Evolutionary conservation across 2,797 vertebrate species (phyloP), one percentile per base, ranked within the genome.

Genomic region (Notolepis coatsorum): DNA sequence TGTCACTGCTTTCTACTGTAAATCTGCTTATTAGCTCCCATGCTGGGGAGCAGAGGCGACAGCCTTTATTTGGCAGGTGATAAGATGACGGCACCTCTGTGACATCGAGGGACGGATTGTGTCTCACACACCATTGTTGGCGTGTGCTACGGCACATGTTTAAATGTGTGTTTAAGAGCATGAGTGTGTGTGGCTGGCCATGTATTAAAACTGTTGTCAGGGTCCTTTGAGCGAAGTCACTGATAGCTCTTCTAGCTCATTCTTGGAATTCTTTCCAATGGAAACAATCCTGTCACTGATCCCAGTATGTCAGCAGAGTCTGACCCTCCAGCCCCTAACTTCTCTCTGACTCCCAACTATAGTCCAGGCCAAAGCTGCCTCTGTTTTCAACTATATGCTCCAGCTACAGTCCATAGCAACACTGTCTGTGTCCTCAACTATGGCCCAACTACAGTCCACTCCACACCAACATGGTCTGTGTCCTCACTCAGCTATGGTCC

Each of bases 221-320:
- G 83, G 74, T 86, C 68, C 77, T 84, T 49, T 69, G 68, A 86
- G 87, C 84, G 78, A 87, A 90, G 91, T 88, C 90, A 89, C 89
- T 90, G 89, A 92, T 92, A 92, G 88, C 90, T 90, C 90, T 92
- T 93, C 90, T 85, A 61, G 84, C 78, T 85, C 90, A 93, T 93
- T 94, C 91, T 82, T 86, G 68, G 86, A 89, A 94, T 93, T 93
- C 93, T 93, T 94, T 94, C 93, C 92, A 80, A 55, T 93, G 92
- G 92, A 93, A 94, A 93, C 89, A 92, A 93, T 93, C 84, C 79
- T 79, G 81, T 80, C 66, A 73, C 87, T 92, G 91, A 92, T 90
- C 88, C 89, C 80, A 79, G 88, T 89, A 89, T 92, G 91, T 92
- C 91, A 90, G 87, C 84, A 57, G 73, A 88, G 79, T 87, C 80